Evolutionary conservation across 1,140 invertebrate genomes (phyloP), one percentile per base, ranked within the genome.

Genomic region (Phocides pigmalion): DNA sequence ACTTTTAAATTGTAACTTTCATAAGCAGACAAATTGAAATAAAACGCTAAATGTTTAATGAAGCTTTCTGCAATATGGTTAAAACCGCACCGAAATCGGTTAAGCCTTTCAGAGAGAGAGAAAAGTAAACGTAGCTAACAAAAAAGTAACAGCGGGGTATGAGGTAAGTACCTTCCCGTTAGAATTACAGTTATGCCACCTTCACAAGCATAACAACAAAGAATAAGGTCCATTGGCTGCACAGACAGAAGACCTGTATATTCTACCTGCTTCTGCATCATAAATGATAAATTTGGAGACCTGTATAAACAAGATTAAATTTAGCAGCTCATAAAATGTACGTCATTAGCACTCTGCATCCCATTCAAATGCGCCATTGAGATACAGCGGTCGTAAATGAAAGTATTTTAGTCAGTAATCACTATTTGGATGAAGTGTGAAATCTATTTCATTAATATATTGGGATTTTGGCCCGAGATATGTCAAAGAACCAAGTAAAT

Each of bases 401-500:
- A 54, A 54, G 51, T 54, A 54, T 54, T 54, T 54, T 54, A 42
- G 37, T 54, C 35, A 2, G 28, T 5, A 41, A 54, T 54, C 28
- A 42, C 37, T 11, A 15, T 54, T 41, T 19, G 19, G 42, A 54
- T 22, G 35, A 22, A 8, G 37, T 56, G 53, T 28, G 53, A 25
- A 44, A 28, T 56, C 53, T 56, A 56, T 39, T 56, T 22, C n/a
- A 15, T 28, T 14, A 61, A 61, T 56, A 69, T 50, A 66, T 66
- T 14, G 25, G 66, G 35, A 62, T 37, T 61, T 63, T 65, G 66
- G 56, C 49, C 59, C 68, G 50, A 25, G 62, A 56, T 65, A 65
- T 62, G 65, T 70, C 61, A 51, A 62, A 69, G 64, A 80, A 49
- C 63, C 9, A 37, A 76, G 82, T 74, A 84, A 79, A 82, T 74